Percentiles rank a stretch among this genome's conserved stretches.
phyloP scores from a whole-genome alignment of 2,113 vertebrate species.

The Salvelinus sp. region DNA sequence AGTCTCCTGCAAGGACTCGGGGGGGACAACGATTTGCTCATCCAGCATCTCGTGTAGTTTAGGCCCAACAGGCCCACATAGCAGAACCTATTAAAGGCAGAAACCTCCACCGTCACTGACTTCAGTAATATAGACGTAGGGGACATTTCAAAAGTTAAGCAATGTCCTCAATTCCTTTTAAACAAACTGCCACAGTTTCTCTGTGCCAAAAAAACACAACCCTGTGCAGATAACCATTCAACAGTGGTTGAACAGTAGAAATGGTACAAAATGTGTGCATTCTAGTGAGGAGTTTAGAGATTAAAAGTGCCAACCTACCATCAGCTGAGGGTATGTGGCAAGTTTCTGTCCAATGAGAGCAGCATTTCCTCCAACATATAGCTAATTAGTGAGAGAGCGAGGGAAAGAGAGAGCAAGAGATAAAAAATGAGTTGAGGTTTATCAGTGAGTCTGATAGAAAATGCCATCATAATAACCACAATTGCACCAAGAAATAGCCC shows the following conservation, averaged over 20 bases:
- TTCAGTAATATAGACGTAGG: background rate
- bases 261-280: background rate
- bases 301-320: conserved; percentile 70
- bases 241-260: background rate
- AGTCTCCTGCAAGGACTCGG: conserved; percentile 87
- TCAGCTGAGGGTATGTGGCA: conserved; percentile 82
- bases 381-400: conserved; percentile 61
- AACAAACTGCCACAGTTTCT: too few relatives aligned
- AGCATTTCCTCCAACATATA: conserved; percentile 96
- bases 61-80: conserved; percentile 93
- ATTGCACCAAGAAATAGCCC: background rate
- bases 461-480: background rate
- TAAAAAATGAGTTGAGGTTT: background rate
- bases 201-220: too few relatives aligned
- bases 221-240: too few relatives aligned
- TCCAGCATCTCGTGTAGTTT: conserved; percentile 94
- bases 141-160: too few relatives aligned
- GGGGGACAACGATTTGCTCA: conserved; percentile 89
- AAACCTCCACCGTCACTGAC: background rate
- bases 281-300: background rate
- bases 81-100: conserved; percentile 78
- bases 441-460: background rate
- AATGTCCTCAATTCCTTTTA: too few relatives aligned
- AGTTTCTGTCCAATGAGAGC: conserved; percentile 97
- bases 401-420: background rate